Percentiles rank a stretch among this genome's conserved stretches.
These are phyloP conservation scores for Dicyrtoma fusca DNA, from an alignment of 2,888 invertebrate genomes.

Conservation along the genomic window DNA sequence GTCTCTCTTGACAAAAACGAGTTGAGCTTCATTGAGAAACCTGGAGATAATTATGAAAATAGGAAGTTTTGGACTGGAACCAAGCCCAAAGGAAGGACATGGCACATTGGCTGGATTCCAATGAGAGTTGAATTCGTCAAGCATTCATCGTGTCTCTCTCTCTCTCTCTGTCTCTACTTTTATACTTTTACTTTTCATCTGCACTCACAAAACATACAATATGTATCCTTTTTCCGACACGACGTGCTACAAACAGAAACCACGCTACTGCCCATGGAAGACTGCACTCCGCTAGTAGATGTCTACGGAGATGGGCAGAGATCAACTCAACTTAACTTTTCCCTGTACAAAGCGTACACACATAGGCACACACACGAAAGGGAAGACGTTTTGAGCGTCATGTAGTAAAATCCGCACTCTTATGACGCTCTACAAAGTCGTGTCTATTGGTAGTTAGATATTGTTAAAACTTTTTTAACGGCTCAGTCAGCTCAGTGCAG, in stretches of 20 bases:
- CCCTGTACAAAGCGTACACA: neutral
- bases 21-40: slow-evolving; percentile 12
- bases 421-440: slow-evolving; percentile 13
- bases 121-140: slow-evolving; percentile 9
- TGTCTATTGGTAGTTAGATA: slow-evolving; percentile 22
- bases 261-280: too few relatives aligned
- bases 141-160: too few relatives aligned
- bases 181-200: too few relatives aligned
- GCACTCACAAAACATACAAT: too few relatives aligned
- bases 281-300: too few relatives aligned
- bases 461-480: neutral
- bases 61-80: slow-evolving; percentile 16
- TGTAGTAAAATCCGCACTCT: too few relatives aligned
- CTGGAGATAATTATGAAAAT: slow-evolving; percentile 14
- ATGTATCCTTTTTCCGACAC: too few relatives aligned
- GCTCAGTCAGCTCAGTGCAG: neutral
- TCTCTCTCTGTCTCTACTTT: too few relatives aligned
- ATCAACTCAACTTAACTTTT: neutral
- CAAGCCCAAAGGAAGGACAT: slow-evolving; percentile 1
- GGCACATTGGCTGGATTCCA: slow-evolving; percentile 9
- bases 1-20: too few relatives aligned
- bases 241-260: too few relatives aligned
- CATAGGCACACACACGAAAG: neutral
- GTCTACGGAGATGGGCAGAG: too few relatives aligned
- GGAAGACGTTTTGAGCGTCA: neutral